Evolutionary conservation across 2,113 vertebrate species (phyloP).

Genomic region (Passer montanus): DNA sequence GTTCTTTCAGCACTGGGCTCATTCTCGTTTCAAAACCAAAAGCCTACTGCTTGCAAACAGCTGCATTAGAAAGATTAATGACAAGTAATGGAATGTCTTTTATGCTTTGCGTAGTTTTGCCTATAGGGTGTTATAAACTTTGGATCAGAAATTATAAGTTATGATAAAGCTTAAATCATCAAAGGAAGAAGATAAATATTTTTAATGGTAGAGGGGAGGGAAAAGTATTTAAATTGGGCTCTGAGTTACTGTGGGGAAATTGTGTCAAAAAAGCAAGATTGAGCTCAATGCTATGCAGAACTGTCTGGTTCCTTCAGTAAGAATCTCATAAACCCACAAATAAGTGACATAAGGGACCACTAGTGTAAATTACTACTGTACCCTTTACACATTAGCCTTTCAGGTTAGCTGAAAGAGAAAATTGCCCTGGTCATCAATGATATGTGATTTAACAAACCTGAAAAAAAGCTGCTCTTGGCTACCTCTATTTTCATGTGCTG

Average conservation of each 20-base stretch:
- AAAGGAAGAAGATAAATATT: background rate
- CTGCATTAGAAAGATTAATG: background rate
- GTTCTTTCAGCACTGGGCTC: background rate
- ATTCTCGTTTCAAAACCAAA: background rate
- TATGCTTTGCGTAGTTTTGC: background rate
- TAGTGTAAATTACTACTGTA: no score
- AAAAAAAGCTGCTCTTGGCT: background rate
- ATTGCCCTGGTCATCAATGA: background rate
- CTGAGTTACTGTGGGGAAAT: background rate
- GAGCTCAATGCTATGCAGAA: background rate
- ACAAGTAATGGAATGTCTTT: background rate
- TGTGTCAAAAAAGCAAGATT: background rate
- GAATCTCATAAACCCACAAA: background rate
- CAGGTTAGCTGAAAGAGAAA: background rate
- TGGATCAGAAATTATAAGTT: background rate
- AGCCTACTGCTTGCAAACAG: background rate
- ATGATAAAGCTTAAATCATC: background rate
- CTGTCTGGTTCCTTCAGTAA: background rate
- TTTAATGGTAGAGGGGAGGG: background rate
- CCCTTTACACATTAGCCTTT: no score
- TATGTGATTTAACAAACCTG: background rate
- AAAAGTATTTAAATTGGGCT: background rate
- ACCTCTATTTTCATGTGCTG: background rate
- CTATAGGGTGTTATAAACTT: background rate
- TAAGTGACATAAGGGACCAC: background rate